Base-by-base conservation (phyloP, 2,888 invertebrate genomes). In the Drosophila atroscutellata region DNA sequence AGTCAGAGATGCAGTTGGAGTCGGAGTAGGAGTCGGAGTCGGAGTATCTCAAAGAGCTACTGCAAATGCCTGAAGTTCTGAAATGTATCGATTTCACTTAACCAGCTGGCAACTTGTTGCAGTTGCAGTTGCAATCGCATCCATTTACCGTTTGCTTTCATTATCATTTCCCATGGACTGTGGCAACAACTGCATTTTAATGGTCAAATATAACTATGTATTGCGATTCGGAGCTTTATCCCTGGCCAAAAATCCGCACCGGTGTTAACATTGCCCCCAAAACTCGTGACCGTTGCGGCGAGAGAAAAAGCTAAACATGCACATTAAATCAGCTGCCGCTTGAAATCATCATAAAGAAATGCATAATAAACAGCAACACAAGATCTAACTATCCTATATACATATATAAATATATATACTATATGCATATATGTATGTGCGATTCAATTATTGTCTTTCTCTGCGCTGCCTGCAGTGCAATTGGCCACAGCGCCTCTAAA, bases 181-280 rank as follows among this genome's bases (percentile, higher is more conserved):
- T 64, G 59, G 52, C 59, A 65, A 60, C 67, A 80, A 77, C 71
- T 83, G 86, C 80, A 75, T 79, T 79, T 86, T 88, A 86, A 86
- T 86, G 86, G 86, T 83, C 88, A 81, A 88, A 86, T 90, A 88
- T 90, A 86, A 81, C 72, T 71, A 28, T 66, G 71, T 72, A 64
- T 69, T 63, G 52, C 61, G 20, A 59, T 62, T 34, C 37, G 36
- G 26, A 51, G 50, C 58, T 34, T 45, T 36, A 63, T 42, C 47
- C 83, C 30, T 61, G 61, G 54, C 74, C 71, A 54, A 82, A 71
- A 77, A 80, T 71, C 68, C 67, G 54, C 81, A 75, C 70, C 86
- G 86, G 79, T 85, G 86, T 82, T 85, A 82, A 80, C 86, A 86
- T 80, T 73, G 86, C 75, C 71, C 73, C 72, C 65, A 55, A 79